Evolutionary conservation across 2,888 invertebrate genomes (phyloP).

Genomic region (Agelastica alni): DNA sequence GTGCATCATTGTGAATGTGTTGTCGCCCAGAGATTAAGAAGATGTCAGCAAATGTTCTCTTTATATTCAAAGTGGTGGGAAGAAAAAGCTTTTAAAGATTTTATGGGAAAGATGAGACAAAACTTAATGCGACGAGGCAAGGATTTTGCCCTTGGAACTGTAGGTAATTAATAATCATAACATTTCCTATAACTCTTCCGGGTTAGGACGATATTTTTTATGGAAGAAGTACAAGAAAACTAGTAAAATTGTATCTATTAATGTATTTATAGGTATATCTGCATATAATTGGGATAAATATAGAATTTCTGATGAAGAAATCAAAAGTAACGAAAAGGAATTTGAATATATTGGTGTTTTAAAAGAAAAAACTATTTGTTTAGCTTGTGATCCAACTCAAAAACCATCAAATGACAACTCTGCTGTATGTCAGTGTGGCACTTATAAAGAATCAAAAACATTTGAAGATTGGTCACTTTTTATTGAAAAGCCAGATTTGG

Average conservation of each 20-base stretch:
- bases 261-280: constrained; percentile 48
- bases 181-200: no score
- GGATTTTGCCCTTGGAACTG: constrained; percentile 62
- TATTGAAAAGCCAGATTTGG: constrained; percentile 76
- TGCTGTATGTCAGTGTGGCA: constrained; percentile 33
- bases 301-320: constrained; percentile 62
- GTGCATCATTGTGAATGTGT: constrained; percentile 62
- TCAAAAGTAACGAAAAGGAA: constrained; percentile 62
- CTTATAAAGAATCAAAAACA: constrained; percentile 33
- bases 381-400: constrained; percentile 54
- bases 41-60: constrained; percentile 67
- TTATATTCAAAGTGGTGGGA: constrained; percentile 69
- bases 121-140: constrained; percentile 58
- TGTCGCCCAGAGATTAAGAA: constrained; percentile 64
- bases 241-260: background rate
- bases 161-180: constrained; percentile 43
- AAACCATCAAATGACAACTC: constrained; percentile 31
- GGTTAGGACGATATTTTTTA: no score
- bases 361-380: constrained; percentile 60
- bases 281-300: constrained; percentile 67
- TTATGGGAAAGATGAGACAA: constrained; percentile 57
- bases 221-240: no score
- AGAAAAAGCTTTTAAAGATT: constrained; percentile 62
- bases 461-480: constrained; percentile 75
- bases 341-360: constrained; percentile 63